A percentile compares a stretch with the other conserved stretches of the same genome.
Evolutionary conservation across 2,797 vertebrate genomes (phyloP).

Genomic region (Champsocephalus esox): DNA sequence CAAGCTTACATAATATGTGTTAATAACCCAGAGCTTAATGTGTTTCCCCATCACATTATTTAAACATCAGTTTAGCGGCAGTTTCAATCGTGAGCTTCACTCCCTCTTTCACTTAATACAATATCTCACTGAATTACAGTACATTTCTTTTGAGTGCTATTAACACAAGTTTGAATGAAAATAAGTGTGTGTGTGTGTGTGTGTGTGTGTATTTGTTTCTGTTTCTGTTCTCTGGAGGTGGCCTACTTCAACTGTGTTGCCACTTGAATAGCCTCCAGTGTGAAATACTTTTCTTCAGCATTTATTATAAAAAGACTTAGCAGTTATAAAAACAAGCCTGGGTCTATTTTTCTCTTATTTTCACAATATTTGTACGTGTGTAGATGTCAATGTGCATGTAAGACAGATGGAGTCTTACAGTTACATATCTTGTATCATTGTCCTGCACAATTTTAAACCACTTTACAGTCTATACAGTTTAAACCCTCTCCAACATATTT

Average conservation of each 20-base stretch:
- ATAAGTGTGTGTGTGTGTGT: neutral
- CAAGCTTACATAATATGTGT: neutral
- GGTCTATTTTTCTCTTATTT: neutral
- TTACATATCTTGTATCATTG: slow-evolving; percentile 9
- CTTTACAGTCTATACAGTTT: neutral
- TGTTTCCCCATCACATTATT: slow-evolving; percentile 5
- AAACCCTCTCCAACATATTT: neutral
- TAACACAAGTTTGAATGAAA: slow-evolving; percentile 5
- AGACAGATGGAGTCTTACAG: neutral
- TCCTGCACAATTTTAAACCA: slow-evolving; percentile 5
- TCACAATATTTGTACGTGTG: neutral
- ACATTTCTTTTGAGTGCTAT: neutral
- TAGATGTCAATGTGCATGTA: neutral
- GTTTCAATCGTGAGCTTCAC: neutral
- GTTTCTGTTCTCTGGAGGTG: neutral
- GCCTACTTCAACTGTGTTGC: neutral
- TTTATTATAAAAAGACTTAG: neutral
- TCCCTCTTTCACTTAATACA: neutral
- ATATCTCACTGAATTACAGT: neutral
- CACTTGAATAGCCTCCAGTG: neutral
- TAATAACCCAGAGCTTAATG: neutral
- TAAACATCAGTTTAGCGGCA: neutral
- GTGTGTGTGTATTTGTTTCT: no score
- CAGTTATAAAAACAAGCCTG: neutral
- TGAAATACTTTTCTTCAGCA: neutral